These are phyloP conservation scores for Tenodera sinensis DNA, from an alignment of 2,888 invertebrate genomes.

Conservation along the genomic window DNA sequence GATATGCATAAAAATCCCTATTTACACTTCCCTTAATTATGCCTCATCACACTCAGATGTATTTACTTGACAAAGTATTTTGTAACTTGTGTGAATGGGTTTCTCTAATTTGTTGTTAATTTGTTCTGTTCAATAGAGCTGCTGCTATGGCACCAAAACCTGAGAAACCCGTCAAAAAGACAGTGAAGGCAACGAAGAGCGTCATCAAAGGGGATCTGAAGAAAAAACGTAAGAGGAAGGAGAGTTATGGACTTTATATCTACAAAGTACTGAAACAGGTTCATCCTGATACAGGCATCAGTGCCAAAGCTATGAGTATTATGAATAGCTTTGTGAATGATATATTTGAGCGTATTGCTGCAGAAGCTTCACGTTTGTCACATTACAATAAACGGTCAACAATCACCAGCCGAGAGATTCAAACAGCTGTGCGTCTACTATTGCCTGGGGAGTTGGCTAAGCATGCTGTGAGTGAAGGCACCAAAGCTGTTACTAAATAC, in stretches of 20 bases:
- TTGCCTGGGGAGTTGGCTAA: conserved; percentile 70
- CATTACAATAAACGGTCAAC: conserved; percentile 60
- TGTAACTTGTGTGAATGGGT: too few species aligned
- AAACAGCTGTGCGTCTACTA: conserved; percentile 62
- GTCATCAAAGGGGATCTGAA: conserved; percentile 45
- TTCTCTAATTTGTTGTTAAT: too few species aligned
- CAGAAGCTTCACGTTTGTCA: conserved; percentile 61
- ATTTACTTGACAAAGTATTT: too few species aligned
- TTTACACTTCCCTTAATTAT: too few species aligned
- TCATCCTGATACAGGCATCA: conserved; percentile 62
- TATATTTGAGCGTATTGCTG: conserved; percentile 67
- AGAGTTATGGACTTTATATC: conserved; percentile 49
- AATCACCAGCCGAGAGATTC: conserved; percentile 65
- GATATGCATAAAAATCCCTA: too few species aligned
- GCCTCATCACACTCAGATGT: too few species aligned
- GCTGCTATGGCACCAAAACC: too few species aligned
- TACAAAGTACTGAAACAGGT: conserved; percentile 61
- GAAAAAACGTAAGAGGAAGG: conserved; percentile 45
- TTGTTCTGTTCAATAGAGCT: too few species aligned
- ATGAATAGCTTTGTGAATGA: conserved; percentile 60
- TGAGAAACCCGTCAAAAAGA: too few species aligned
- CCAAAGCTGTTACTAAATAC: conserved; percentile 47
- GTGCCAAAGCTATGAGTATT: conserved; percentile 60
- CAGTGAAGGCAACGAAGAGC: conserved; percentile 36
- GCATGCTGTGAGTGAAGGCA: conserved; percentile 65